Percentiles rank a stretch among this genome's conserved stretches.
Evolutionary conservation across 2,888 invertebrate genomes (phyloP).

Genomic region (Busseola fusca): DNA sequence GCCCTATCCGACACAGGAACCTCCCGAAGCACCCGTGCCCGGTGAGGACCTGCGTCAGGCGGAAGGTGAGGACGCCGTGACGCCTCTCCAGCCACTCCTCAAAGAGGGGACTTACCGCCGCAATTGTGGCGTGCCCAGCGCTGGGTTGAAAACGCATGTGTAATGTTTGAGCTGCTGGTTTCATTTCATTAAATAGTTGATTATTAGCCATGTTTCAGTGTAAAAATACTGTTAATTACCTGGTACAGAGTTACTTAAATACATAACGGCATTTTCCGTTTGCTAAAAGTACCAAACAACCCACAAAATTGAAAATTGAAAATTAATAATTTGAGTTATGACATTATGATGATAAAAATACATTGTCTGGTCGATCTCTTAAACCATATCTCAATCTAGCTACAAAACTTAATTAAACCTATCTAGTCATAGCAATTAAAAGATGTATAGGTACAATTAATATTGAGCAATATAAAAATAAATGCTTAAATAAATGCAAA

Average conservation of each 20-base stretch:
- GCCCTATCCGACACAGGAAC: too few relatives aligned
- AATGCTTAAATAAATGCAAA: constrained; percentile 78
- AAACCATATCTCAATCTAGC: constrained; percentile 63
- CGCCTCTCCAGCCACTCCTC: too few relatives aligned
- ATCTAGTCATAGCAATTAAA: constrained; percentile 61
- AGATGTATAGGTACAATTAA: constrained; percentile 66
- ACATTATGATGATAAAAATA: not conserved
- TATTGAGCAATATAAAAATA: constrained; percentile 81
- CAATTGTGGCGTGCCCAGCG: too few relatives aligned
- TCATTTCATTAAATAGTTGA: not conserved
- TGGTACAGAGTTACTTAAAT: not conserved
- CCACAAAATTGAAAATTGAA: not conserved
- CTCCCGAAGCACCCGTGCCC: too few relatives aligned
- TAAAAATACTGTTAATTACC: not conserved
- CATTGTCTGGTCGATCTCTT: constrained; percentile 59
- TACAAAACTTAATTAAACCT: constrained; percentile 60
- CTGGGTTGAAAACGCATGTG: not conserved
- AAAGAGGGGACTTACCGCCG: too few relatives aligned
- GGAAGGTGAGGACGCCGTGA: too few relatives aligned
- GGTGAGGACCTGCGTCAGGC: too few relatives aligned
- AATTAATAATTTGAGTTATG: not conserved
- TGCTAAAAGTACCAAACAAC: not conserved
- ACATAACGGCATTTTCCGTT: not conserved
- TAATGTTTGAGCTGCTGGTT: not conserved
- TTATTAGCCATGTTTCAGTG: not conserved